Percentiles rank a stretch among this genome's conserved stretches.
phyloP scores from a whole-genome alignment of 2,797 vertebrate species.

The Huso huso region DNA sequence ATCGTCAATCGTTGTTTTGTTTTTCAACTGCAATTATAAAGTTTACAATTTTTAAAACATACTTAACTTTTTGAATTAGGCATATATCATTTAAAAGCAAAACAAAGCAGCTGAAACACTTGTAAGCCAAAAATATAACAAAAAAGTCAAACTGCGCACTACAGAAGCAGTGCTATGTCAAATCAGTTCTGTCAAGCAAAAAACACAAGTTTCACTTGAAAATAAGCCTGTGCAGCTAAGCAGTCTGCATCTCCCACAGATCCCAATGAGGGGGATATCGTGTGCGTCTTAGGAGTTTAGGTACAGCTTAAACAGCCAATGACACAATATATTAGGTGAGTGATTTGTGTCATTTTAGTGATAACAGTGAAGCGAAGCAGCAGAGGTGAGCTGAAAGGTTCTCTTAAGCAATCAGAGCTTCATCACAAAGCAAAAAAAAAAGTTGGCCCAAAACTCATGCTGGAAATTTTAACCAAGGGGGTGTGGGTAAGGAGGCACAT shows the following conservation, averaged over 20 bases:
- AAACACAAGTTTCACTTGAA: not conserved
- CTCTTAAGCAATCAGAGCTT: conserved; percentile 19
- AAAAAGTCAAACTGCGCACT: conserved; percentile 24
- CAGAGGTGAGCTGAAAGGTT: conserved; percentile 29
- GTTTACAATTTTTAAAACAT: too few relatives aligned
- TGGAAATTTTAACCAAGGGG: conserved; percentile 44
- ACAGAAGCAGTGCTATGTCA: conserved; percentile 9
- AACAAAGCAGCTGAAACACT: conserved; percentile 22
- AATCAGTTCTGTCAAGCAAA: not conserved
- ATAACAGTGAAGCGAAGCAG: conserved; percentile 53
- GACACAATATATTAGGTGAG: conserved; percentile 28
- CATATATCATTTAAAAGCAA: conserved; percentile 28
- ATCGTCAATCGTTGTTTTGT: too few relatives aligned
- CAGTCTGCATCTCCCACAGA: conserved; percentile 12
- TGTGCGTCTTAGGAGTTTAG: conserved; percentile 19
- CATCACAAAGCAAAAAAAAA: conserved; percentile 40
- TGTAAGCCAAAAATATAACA: conserved; percentile 8
- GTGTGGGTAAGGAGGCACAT: conserved; percentile 24
- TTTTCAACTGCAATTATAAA: too few relatives aligned
- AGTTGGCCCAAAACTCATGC: conserved; percentile 57
- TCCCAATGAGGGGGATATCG: conserved; percentile 19
- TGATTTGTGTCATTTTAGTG: conserved; percentile 27
- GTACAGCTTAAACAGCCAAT: conserved; percentile 13
- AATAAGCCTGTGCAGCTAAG: not conserved
- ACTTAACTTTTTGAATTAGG: conserved; percentile 33